A percentile compares a stretch with the other conserved stretches of the same genome.
Evolutionary conservation across 1,140 invertebrate genomes (phyloP).

Genomic region (Andricus grossulariae): DNA sequence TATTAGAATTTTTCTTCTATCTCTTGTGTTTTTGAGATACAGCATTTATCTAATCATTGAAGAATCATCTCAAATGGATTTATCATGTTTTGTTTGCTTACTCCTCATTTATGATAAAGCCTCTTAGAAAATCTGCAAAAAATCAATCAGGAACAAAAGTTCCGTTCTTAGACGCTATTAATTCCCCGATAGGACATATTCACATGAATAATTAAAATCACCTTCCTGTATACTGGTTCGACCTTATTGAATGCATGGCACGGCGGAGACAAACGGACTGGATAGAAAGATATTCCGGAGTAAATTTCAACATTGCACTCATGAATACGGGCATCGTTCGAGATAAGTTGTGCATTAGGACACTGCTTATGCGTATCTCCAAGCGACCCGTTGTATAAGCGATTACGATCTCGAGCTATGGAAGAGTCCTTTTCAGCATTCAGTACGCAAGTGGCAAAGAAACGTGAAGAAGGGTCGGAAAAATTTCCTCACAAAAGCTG

Average conservation of each 20-base stretch:
- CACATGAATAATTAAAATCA: slow-evolving; percentile 15
- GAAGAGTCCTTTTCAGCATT: slow-evolving; percentile 18
- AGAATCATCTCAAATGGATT: no score
- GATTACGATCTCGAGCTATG: slow-evolving; percentile 9
- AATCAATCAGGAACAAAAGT: no score
- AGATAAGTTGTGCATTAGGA: slow-evolving; percentile 24
- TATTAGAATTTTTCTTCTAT: no score
- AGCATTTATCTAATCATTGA: no score
- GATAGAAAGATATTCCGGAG: not conserved
- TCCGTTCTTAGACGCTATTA: no score
- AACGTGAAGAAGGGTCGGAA: not conserved
- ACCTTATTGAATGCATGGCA: not conserved
- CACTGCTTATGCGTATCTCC: not conserved
- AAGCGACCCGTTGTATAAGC: not conserved
- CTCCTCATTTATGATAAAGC: no score
- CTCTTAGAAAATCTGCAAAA: no score
- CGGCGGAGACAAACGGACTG: not conserved
- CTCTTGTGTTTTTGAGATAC: no score
- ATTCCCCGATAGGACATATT: not conserved
- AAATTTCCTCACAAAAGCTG: not conserved
- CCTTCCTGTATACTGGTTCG: not conserved
- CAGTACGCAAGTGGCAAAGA: slow-evolving; percentile 12
- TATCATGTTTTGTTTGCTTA: no score
- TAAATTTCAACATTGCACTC: slow-evolving; percentile 7
- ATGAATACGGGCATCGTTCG: slow-evolving; percentile 9